Conservation (phyloP, 2,888 invertebrate genomes). For the Polia nebulosa region DNA sequence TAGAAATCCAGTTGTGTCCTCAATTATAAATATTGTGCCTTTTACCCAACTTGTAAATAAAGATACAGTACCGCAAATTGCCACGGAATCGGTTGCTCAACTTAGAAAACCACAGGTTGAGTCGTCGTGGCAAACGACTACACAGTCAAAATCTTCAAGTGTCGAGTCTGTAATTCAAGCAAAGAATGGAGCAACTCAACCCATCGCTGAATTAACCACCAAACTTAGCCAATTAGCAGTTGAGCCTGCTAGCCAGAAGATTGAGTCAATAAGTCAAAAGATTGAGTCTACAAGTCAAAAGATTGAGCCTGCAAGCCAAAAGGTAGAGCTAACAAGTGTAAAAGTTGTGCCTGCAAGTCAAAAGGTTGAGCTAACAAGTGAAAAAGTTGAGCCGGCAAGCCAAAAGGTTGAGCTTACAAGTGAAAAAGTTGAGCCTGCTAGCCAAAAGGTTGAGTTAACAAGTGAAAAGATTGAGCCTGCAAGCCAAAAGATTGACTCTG, state of each 20-base stretch:
- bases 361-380: not conserved
- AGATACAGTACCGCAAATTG: conserved; percentile 3
- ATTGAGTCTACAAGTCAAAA: conserved; percentile 11
- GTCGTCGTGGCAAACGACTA: not conserved
- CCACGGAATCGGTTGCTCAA: conserved; percentile 9
- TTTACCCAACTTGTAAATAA: conserved; percentile 31
- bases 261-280: conserved; percentile 2
- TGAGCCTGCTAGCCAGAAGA: conserved; percentile 5
- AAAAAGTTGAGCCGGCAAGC: conserved; percentile 17
- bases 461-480: too few species aligned
- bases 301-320: conserved; percentile 9
- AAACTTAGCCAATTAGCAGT: conserved; percentile 10
- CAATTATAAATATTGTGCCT: conserved; percentile 34
- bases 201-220: conserved; percentile 14
- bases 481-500: not conserved
- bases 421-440: conserved; percentile 24
- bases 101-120: conserved; percentile 12
- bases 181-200: conserved; percentile 33
- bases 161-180: conserved; percentile 36
- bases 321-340: not conserved
- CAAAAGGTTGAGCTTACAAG: not conserved
- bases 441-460: too few species aligned
- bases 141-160: conserved; percentile 1
- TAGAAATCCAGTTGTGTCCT: conserved; percentile 21
- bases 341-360: conserved; percentile 12